These are phyloP conservation scores for Ruditapes philippinarum DNA, from an alignment of 1,140 invertebrate genomes.

Conservation along the genomic window DNA sequence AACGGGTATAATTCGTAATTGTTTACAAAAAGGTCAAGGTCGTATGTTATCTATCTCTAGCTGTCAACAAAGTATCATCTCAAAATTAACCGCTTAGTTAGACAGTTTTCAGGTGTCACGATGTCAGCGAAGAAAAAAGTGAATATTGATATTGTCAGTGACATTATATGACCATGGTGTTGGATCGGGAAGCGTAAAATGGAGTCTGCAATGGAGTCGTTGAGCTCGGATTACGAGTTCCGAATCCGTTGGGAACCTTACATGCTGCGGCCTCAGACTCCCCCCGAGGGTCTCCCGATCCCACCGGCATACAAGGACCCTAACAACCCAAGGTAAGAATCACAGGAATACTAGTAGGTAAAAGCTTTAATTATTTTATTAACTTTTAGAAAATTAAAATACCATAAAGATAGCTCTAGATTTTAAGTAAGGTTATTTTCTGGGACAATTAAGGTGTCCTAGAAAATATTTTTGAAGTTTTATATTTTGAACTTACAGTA, in stretches of 20 bases:
- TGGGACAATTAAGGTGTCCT: too few relatives aligned
- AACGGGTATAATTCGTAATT: too few relatives aligned
- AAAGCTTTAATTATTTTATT: too few relatives aligned
- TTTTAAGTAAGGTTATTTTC: too few relatives aligned
- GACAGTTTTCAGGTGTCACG: not conserved
- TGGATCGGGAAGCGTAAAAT: slow-evolving; percentile 84
- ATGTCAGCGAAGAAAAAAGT: slow-evolving; percentile 70
- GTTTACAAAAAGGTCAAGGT: slow-evolving; percentile 11
- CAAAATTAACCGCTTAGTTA: not conserved
- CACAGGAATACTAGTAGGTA: too few relatives aligned
- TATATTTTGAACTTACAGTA: too few relatives aligned
- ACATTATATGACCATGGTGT: slow-evolving; percentile 84
- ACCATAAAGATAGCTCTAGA: too few relatives aligned
- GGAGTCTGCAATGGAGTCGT: slow-evolving; percentile 78
- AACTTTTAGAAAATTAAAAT: too few relatives aligned
- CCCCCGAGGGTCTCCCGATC: slow-evolving; percentile 80
- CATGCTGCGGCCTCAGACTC: slow-evolving; percentile 77
- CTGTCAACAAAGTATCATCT: too few relatives aligned
- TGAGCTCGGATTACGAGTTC: slow-evolving; percentile 79
- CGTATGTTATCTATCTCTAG: not conserved
- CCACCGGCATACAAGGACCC: slow-evolving; percentile 73
- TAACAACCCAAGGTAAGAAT: slow-evolving; percentile 74
- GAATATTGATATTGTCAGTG: slow-evolving; percentile 80
- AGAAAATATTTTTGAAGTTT: too few relatives aligned
- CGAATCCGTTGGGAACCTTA: slow-evolving; percentile 82